These are phyloP conservation scores for Agrotis exclamationis DNA, from an alignment of 2,888 invertebrate species.

Conservation along the genomic window DNA sequence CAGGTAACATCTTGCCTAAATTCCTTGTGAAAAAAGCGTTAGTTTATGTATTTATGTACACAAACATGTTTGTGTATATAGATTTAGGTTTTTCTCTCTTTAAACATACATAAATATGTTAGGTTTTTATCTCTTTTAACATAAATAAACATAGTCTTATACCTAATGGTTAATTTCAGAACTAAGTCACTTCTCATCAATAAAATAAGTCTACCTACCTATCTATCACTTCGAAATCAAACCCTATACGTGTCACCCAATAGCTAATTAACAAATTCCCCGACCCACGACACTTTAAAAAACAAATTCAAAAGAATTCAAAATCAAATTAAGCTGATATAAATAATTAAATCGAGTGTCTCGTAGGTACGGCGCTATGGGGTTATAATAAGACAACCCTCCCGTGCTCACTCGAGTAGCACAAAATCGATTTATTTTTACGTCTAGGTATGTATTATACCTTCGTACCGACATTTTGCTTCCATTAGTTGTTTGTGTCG, in stretches of 20 bases:
- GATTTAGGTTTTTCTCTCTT: not conserved
- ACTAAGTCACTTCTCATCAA: not conserved
- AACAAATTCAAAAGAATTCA: slow-evolving; percentile 55
- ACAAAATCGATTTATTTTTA: slow-evolving; percentile 81
- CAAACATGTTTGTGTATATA: too few relatives aligned
- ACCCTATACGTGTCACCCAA: slow-evolving; percentile 1
- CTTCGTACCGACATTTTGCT: slow-evolving; percentile 70
- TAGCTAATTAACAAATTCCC: slow-evolving; percentile 45
- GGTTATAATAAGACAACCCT: slow-evolving; percentile 74
- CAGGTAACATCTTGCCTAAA: too few relatives aligned
- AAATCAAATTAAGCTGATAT: slow-evolving; percentile 67
- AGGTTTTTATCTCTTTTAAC: not conserved
- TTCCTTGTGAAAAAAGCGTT: too few relatives aligned
- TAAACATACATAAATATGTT: not conserved
- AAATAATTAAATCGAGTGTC: slow-evolving; percentile 68
- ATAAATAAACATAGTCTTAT: too few relatives aligned
- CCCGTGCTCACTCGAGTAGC: slow-evolving; percentile 74
- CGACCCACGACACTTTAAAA: slow-evolving; percentile 38
- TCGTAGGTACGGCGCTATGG: slow-evolving; percentile 60
- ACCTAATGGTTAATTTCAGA: not conserved
- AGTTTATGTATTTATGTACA: too few relatives aligned
- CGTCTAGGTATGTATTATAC: slow-evolving; percentile 66
- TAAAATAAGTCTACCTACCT: not conserved
- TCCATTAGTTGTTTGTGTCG: slow-evolving; percentile 66
- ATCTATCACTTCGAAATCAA: not conserved